These are phyloP conservation scores for Odontomyia ornata DNA, from an alignment of 2,888 invertebrate species.

Conservation along the genomic window DNA sequence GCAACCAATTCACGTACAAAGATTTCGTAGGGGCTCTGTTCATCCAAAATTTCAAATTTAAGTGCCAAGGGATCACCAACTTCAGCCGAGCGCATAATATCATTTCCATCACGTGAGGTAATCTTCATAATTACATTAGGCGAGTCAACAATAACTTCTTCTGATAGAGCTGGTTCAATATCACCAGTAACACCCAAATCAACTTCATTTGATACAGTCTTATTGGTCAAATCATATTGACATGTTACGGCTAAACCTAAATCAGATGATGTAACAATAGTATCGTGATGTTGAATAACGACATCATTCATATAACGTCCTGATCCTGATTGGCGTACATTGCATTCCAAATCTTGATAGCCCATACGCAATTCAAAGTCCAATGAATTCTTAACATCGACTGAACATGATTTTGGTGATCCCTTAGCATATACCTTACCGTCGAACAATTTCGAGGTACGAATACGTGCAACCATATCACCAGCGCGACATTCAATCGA, in stretches of 20 bases:
- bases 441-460: slow-evolving; percentile 90
- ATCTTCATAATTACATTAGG: slow-evolving; percentile 95
- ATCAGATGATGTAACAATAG: slow-evolving; percentile 93
- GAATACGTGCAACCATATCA: slow-evolving; percentile 92
- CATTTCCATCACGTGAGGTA: slow-evolving; percentile 83
- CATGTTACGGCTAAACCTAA: slow-evolving; percentile 92
- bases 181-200: slow-evolving; percentile 90
- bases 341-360: slow-evolving; percentile 91
- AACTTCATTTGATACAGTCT: slow-evolving; percentile 92
- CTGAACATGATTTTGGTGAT: slow-evolving; percentile 90
- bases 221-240: slow-evolving; percentile 93
- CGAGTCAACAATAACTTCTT: slow-evolving; percentile 92
- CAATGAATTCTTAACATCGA: slow-evolving; percentile 85
- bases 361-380: slow-evolving; percentile 93
- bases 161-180: slow-evolving; percentile 84
- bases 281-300: slow-evolving; percentile 94
- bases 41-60: slow-evolving; percentile 91
- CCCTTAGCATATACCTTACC: slow-evolving; percentile 96
- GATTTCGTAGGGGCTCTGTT: slow-evolving; percentile 93
- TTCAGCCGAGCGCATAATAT: slow-evolving; percentile 86
- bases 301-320: slow-evolving; percentile 91
- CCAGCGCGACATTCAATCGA: slow-evolving; percentile 91
- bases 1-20: slow-evolving; percentile 94
- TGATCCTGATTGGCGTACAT: slow-evolving; percentile 87
- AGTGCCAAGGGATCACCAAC: slow-evolving; percentile 92